A percentile compares a stretch with the other conserved stretches of the same genome.
Conservation (phyloP, 2,113 vertebrate genomes). For the Macaca fascicularis region DNA sequence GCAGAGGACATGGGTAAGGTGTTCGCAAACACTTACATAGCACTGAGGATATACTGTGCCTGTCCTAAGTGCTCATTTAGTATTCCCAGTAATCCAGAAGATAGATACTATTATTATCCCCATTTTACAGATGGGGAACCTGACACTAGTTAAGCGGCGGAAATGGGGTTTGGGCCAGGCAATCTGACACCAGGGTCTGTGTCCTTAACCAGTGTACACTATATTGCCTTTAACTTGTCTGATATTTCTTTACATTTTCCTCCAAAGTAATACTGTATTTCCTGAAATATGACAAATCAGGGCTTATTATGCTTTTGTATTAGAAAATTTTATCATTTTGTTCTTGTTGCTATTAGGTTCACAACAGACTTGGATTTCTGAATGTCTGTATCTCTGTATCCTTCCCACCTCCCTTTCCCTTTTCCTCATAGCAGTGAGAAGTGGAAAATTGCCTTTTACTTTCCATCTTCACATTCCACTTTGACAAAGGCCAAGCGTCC, state of each 20-base stretch:
- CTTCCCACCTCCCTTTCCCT: background rate
- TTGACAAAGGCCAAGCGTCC: conserved; percentile 61
- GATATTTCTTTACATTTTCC: background rate
- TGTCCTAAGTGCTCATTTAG: background rate
- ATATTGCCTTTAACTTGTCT: background rate
- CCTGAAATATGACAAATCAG: conserved; percentile 7
- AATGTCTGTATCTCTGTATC: background rate
- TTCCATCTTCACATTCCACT: conserved; percentile 54
- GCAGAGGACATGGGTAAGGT: background rate
- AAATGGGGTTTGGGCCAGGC: background rate
- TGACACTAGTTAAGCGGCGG: background rate
- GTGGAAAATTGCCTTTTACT: conserved; percentile 61
- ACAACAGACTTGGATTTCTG: background rate
- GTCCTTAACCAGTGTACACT: background rate
- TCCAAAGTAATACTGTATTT: background rate
- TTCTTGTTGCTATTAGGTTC: background rate
- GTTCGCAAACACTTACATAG: background rate
- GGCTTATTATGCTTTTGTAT: background rate
- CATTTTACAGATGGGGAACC: background rate
- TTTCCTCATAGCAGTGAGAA: conserved; percentile 30
- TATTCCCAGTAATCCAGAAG: background rate
- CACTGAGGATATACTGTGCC: background rate
- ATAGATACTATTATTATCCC: background rate
- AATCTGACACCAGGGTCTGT: background rate
- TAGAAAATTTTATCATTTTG: background rate